Evolutionary conservation across 2,888 invertebrate species (phyloP).

Genomic region (Tanaodytes sp.): DNA sequence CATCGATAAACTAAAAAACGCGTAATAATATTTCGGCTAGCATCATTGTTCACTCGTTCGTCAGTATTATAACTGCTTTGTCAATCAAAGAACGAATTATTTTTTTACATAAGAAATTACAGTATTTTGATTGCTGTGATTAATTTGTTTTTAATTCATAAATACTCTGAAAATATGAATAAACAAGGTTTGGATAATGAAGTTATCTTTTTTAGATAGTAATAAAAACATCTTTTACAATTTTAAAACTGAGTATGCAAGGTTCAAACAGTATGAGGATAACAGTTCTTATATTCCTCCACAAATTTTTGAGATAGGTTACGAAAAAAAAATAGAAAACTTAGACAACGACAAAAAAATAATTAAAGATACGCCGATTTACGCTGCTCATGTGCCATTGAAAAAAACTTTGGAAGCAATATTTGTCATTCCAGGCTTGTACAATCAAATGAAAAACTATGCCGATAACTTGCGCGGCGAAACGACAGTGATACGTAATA

Average conservation of each 20-base stretch:
- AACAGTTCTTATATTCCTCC: background rate
- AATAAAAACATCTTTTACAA: background rate
- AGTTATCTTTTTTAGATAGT: background rate
- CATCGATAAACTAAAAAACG: slow-evolving; percentile 19
- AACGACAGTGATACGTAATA: no score
- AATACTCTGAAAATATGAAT: background rate
- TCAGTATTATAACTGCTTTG: no score
- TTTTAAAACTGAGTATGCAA: background rate
- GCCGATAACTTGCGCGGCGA: no score
- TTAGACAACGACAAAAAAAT: background rate
- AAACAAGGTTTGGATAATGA: background rate
- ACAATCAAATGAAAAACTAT: no score
- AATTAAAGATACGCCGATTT: no score
- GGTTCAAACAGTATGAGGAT: background rate
- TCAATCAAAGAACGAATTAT: no score
- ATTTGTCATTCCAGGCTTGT: no score
- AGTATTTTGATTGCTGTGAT: background rate
- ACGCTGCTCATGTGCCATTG: no score
- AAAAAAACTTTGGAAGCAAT: no score
- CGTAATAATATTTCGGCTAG: no score
- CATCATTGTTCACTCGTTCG: no score
- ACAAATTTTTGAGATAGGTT: background rate
- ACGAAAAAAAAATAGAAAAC: background rate
- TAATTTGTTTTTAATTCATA: background rate
- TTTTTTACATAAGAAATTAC: no score